Evolutionary conservation across 2,113 vertebrate genomes (phyloP).

Genomic region (Larimichthys crocea): DNA sequence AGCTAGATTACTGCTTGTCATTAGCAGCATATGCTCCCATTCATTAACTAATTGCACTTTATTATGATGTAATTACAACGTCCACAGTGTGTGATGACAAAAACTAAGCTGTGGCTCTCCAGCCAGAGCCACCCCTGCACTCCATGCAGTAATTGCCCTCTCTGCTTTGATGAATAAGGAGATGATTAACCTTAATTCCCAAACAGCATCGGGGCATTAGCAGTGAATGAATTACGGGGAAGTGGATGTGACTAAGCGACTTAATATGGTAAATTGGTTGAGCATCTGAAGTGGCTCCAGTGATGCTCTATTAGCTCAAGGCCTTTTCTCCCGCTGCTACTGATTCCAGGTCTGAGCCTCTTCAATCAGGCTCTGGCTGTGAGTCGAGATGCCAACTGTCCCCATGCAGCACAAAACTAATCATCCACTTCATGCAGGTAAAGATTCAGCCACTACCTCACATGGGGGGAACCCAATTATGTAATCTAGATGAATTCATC

Average conservation of each 20-base stretch:
- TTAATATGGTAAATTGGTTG: slow-evolving; percentile 91
- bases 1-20: slow-evolving; percentile 72
- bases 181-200: slow-evolving; percentile 97
- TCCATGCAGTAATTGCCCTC: slow-evolving; percentile 90
- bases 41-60: slow-evolving; percentile 89
- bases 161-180: slow-evolving; percentile 92
- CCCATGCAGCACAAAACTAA: slow-evolving; percentile 52
- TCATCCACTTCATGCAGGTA: slow-evolving; percentile 68
- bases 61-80: slow-evolving; percentile 89
- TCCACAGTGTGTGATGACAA: slow-evolving; percentile 80
- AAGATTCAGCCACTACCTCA: slow-evolving; percentile 49
- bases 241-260: slow-evolving; percentile 90
- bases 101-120: slow-evolving; percentile 80
- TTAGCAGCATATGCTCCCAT: slow-evolving; percentile 80
- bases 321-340: slow-evolving; percentile 63
- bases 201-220: slow-evolving; percentile 91
- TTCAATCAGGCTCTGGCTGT: slow-evolving; percentile 65
- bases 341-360: slow-evolving; percentile 61
- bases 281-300: slow-evolving; percentile 77
- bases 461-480: slow-evolving; percentile 62
- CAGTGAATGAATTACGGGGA: slow-evolving; percentile 91
- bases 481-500: slow-evolving; percentile 65
- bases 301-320: slow-evolving; percentile 78
- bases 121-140: slow-evolving; percentile 82
- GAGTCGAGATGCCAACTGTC: slow-evolving; percentile 54